Base-by-base conservation (phyloP, 1,140 invertebrate species). In the Calephelis virginiensis region DNA sequence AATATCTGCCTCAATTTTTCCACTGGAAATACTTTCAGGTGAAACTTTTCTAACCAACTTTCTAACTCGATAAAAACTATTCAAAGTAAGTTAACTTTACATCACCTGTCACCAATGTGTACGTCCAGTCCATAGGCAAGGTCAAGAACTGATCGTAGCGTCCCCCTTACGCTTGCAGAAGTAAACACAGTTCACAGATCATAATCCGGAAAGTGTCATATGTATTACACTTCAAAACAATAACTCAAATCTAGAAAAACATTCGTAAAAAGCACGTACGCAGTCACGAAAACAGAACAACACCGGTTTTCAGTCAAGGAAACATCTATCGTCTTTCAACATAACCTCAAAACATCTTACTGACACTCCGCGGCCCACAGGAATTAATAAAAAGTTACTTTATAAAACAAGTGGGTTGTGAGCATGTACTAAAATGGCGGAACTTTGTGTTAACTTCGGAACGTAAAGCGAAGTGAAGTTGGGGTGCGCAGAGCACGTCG, bases 311-410 rank as follows among this genome's bases (percentile, higher is more conserved):
- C 50, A 78, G 80, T 86, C 82, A 88, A 67, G 75, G 77, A 73
- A 83, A 75, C 81, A 80, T 84, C 81, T 83, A 81, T 85, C 82
- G 78, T 78, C 80, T 86, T 70, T 70, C 73, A 82, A 73, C 73
- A 86, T 91, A 89, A 91, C 91, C 91, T 90, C 87, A 89, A 91
- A 92, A 88, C 91, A 90, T 90, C 86, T 91, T 85, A 87, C 89
- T 89, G 88, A 88, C 85, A 86, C 89, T 89, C 89, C 89, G 89
- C 87, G 90, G 90, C 88, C 90, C 85, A 88, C 90, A 90, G 89
- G 90, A 92, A 92, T 92, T 92, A 92, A 91, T 92, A 92, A 92
- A 92, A 92, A 92, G 91, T 92, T 92, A 92, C 91, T 92, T 92
- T 92, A 91, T 90, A 91, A 92, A 92, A 92, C 91, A 92, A 92